A percentile compares a stretch with the other conserved stretches of the same genome.
These are phyloP conservation scores for Anhinga rufa DNA, from an alignment of 2,113 vertebrate species.

Conservation along the genomic window DNA sequence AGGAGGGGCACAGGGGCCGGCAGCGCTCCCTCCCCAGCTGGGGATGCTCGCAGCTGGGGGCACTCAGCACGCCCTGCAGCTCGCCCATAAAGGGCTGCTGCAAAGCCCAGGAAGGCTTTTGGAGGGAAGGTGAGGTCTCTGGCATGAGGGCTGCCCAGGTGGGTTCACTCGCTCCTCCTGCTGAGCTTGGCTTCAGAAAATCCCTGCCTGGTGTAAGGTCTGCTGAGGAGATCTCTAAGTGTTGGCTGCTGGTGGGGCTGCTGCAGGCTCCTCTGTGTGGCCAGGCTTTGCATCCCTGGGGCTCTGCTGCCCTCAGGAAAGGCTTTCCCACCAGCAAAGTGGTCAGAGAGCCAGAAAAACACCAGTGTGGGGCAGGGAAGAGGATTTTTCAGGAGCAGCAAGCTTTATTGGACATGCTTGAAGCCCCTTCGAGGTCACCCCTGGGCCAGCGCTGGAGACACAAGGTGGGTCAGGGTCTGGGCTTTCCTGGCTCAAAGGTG, in stretches of 20 bases:
- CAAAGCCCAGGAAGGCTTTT: accelerated
- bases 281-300: not conserved
- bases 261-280: not conserved
- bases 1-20: accelerated
- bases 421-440: not conserved
- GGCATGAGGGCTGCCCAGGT: not conserved
- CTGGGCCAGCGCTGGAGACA: not conserved
- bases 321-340: not conserved
- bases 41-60: not conserved
- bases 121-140: too few relatives aligned
- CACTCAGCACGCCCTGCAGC: not conserved
- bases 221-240: not conserved
- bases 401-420: accelerated
- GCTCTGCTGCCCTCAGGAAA: not conserved
- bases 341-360: not conserved
- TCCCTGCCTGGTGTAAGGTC: not conserved
- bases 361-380: not conserved
- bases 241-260: not conserved
- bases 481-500: accelerated
- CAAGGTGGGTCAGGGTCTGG: not conserved
- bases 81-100: not conserved
- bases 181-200: not conserved
- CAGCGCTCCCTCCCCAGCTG: not conserved
- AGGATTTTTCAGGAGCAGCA: not conserved
- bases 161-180: too few relatives aligned